Evolutionary conservation across 2,888 invertebrate genomes (phyloP), one percentile per base, ranked within the genome.

Genomic region (Idaea straminata): DNA sequence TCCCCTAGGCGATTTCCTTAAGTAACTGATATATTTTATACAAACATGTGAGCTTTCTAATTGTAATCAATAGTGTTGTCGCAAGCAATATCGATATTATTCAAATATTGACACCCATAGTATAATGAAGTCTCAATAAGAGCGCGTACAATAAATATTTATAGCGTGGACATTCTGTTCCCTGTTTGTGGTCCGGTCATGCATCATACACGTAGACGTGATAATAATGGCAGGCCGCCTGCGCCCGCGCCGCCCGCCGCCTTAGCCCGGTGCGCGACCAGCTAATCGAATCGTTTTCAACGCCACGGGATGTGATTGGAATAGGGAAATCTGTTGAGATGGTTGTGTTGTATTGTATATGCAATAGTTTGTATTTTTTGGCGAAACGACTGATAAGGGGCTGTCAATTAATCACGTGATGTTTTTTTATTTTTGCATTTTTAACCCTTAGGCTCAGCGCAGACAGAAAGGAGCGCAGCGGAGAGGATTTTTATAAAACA

Each of bases 271-370:
- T 71, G 72, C 72, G 74, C 69, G 69, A 69, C 72, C 74, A 74
- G 73, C 76, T 82, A 82, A 83, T 83, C 83, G 79, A 82, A 82
- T 79, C 82, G 82, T 80, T 83, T 81, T 81, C 79, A 77, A 79
- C 79, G 77, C 75, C 78, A 69, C 73, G 73, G 70, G 75, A 76
- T 74, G 68, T 65, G 63, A 66, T 61, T 36, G 4, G 69, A 69
- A 72, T 68, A 71, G 34, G 5, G 64, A 36, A 47, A 47, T 47
- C 47, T 47, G 47, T 13, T 10, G 47, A 47, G 47, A 4, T 47
- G 47, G 7, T 2, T 7, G 13, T 38, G 13, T 5, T 13, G 4
- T 7, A 36, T 7, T 36, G 10, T 36, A 36, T 36, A 36, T 3
- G 10, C 36, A 36, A 36, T 4, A 4, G 25, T 25, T 25, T 25